phyloP scores from a whole-genome alignment of 2,888 invertebrate species.

The Phymatocera aterrima region DNA sequence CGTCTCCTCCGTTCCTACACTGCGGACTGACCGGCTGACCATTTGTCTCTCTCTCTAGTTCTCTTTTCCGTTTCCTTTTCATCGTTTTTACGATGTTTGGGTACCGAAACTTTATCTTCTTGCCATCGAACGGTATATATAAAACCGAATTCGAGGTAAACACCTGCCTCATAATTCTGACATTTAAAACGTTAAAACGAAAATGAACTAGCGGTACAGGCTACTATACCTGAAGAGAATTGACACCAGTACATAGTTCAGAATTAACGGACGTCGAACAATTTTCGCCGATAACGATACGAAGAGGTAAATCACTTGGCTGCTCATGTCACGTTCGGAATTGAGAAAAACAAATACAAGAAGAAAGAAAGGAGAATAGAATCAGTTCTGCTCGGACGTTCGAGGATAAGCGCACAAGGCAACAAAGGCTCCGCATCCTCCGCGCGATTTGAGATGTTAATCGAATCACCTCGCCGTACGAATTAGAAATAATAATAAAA shows the following conservation, averaged over 20 bases:
- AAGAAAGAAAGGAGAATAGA: not conserved
- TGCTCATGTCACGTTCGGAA: not conserved
- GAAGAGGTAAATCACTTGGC: not conserved
- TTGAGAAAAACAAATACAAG: not conserved
- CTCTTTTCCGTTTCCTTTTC: slow-evolving; percentile 62
- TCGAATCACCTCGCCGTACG: slow-evolving; percentile 40
- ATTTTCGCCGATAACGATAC: too few species aligned
- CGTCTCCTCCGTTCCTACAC: slow-evolving; percentile 35
- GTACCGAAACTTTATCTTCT: slow-evolving; percentile 53
- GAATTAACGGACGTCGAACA: not conserved
- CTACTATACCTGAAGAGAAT: not conserved
- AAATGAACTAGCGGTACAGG: not conserved
- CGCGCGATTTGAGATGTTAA: not conserved
- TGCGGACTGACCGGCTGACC: slow-evolving; percentile 31
- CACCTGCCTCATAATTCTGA: slow-evolving; percentile 19
- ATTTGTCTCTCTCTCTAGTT: too few species aligned
- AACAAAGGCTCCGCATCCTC: not conserved
- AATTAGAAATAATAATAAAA: slow-evolving; percentile 55
- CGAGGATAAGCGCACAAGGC: not conserved
- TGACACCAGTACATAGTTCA: not conserved
- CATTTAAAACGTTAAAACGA: not conserved
- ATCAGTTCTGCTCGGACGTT: not conserved
- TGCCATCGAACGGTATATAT: slow-evolving; percentile 36
- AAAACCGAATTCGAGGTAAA: slow-evolving; percentile 25
- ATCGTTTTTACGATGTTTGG: slow-evolving; percentile 71